Conservation (phyloP, 2,888 invertebrate species). For the Nomada ruficornis region DNA sequence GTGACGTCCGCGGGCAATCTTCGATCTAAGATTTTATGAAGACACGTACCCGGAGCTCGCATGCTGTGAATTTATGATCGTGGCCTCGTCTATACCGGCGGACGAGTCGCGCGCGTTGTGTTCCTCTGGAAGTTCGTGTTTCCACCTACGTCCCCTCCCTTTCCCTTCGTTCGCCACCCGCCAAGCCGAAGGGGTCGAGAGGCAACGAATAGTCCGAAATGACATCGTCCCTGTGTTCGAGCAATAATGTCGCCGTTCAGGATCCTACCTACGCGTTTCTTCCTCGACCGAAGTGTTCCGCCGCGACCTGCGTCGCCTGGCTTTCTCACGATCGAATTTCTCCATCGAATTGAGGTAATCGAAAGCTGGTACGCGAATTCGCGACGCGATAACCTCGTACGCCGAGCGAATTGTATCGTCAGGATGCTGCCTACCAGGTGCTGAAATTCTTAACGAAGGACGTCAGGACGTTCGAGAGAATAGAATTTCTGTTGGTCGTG, state of each 20-base stretch:
- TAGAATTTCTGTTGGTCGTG: no score
- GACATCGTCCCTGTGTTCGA: slow-evolving; percentile 61
- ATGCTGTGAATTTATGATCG: slow-evolving; percentile 77
- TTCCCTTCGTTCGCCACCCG: slow-evolving; percentile 47
- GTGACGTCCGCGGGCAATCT: slow-evolving; percentile 63
- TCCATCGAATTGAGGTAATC: slow-evolving; percentile 37
- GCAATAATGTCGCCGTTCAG: slow-evolving; percentile 57
- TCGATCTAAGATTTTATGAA: slow-evolving; percentile 74
- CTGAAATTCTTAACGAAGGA: no score
- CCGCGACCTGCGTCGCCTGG: background rate
- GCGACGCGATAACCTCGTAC: slow-evolving; percentile 7
- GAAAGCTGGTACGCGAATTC: slow-evolving; percentile 27
- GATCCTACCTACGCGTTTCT: slow-evolving; percentile 58
- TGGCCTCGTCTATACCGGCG: slow-evolving; percentile 58
- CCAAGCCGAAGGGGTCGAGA: slow-evolving; percentile 50
- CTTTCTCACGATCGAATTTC: slow-evolving; percentile 13
- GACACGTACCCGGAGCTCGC: slow-evolving; percentile 70
- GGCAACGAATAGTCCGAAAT: slow-evolving; percentile 70
- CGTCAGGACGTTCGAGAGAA: no score
- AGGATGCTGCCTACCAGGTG: no score
- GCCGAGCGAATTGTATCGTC: slow-evolving; percentile 20
- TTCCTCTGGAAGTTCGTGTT: slow-evolving; percentile 70
- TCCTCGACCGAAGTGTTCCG: background rate
- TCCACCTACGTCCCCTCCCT: slow-evolving; percentile 67
- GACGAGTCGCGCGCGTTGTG: slow-evolving; percentile 45